Evolutionary conservation across 2,888 invertebrate species (phyloP), one percentile per base, ranked within the genome.

Genomic region (Lepidonotus clava): DNA sequence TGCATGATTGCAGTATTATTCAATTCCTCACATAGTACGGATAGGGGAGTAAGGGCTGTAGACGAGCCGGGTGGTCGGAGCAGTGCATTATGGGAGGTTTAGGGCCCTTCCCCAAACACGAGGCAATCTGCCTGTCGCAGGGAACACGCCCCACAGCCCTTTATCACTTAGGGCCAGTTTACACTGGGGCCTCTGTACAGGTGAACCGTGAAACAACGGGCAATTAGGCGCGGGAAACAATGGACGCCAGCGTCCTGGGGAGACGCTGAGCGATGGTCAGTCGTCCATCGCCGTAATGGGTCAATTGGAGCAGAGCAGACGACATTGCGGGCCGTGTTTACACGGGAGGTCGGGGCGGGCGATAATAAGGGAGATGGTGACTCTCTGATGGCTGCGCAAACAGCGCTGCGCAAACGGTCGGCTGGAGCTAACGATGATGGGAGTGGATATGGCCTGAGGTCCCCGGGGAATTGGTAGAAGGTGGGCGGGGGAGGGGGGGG

Each of bases 341-440:
- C 76, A 4, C 6, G n/a, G 38, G 36, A 34, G 21, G 21, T 21
- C 38, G n/a, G 8, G 40, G 34, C 38, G 40, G 24, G 76, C 76
- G 76, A 76, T 76, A 76, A 76, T 76, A 34, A 76, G 76, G 76
- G 38, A 76, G 34, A 76, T 76, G 76, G 38, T 34, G 76, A 34
- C 76, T 61, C 76, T 28, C 76, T 40, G 76, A 76, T 76, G 76
- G 76, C 38, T 40, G 40, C 4, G 38, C 40, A 76, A 76, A 76
- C 76, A 76, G 4, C 21, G n/a, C 4, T 5, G 76, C 21, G 76
- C 36, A 76, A 76, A 76, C 38, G 34, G 76, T 76, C n/a, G 21
- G 18, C 76, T 5, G n/a, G 76, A n/a, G 76, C n/a, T 32, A 71
- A 61, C 61, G 61, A 61, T 61, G n/a, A 61, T 61, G 61, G n/a